Evolutionary conservation across 1,140 invertebrate genomes (phyloP), one percentile per base, ranked within the genome.

Genomic region (Calycopis cecrops): DNA sequence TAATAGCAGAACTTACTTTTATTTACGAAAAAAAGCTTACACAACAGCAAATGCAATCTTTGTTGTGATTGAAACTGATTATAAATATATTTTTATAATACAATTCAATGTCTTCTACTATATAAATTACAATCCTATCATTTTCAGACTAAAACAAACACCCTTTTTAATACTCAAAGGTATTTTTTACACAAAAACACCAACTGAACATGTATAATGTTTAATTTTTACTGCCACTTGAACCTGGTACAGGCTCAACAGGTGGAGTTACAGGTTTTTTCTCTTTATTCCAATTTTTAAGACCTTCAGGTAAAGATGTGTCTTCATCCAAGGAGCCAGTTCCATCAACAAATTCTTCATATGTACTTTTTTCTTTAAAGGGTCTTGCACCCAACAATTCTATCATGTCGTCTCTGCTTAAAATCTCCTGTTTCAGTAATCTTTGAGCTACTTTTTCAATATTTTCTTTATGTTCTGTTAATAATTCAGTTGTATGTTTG

Each of bases 321-420:
- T 99, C 96, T 85, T 99, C 98, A 69, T 99, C 98, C 65, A 99
- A 93, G 0, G 97, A 98, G 12, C 98, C 98, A 10, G 99, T 99
- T 0, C 98, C 98, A 88, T 98, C 98, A 0, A 99, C 98, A 88
- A 99, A 99, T 77, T 99, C 95, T 89, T 99, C 99, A 78, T 99
- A 99, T 4, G 98, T 99, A 11, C 98, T 98, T 88, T 99, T 99
- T 88, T 99, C 99, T 21, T 94, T 93, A 92, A 99, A 99, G 0
- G 99, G 99, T 66, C 99, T 89, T 42, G 92, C 89, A 4, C 99
- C 99, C 3, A 99, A 88, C 6, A 99, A 83, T 85, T 99, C 97
- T 60, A 99, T 96, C 97, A 99, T 99, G 72, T 99, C 98, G 33
- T 99, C 96, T 59, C 99, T 92, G 73, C 94, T 97, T 18, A 99